These are phyloP conservation scores for Leptinotarsa texana DNA, from an alignment of 1,140 invertebrate species.

Conservation along the genomic window DNA sequence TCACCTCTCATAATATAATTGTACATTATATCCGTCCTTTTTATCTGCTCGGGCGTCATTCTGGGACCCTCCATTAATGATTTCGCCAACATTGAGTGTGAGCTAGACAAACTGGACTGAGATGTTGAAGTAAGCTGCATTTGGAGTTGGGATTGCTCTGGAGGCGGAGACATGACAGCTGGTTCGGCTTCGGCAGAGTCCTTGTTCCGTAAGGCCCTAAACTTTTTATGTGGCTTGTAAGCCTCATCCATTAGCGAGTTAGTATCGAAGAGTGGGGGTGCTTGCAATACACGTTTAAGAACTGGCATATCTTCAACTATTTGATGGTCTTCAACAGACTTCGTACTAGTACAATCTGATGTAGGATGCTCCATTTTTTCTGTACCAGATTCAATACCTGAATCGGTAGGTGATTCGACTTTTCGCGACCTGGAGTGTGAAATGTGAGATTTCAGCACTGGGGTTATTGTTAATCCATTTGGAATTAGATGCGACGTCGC, in stretches of 20 bases:
- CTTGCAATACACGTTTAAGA: conserved; percentile 86
- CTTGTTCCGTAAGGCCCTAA: conserved; percentile 78
- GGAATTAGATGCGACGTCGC: conserved; percentile 67
- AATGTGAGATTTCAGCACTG: conserved; percentile 61
- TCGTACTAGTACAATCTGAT: conserved; percentile 81
- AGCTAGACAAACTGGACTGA: conserved; percentile 67
- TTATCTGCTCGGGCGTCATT: conserved; percentile 86
- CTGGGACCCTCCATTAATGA: conserved; percentile 85
- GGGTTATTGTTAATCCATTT: conserved; percentile 68
- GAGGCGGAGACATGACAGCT: conserved; percentile 52
- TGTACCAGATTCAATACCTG: conserved; percentile 90
- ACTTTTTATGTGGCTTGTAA: conserved; percentile 94
- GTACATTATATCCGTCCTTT: conserved; percentile 86
- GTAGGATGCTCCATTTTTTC: conserved; percentile 81
- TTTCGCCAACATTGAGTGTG: conserved; percentile 84
- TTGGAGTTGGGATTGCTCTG: conserved; percentile 52
- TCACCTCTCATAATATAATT: conserved; percentile 82
- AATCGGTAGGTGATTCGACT: conserved; percentile 87
- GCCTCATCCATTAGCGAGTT: conserved; percentile 91
- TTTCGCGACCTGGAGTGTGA: conserved; percentile 69
- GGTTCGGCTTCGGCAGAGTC: conserved; percentile 78
- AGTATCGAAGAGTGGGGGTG: conserved; percentile 85
- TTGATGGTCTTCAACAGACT: conserved; percentile 79
- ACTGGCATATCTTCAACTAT: conserved; percentile 90
- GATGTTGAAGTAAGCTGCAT: conserved; percentile 57